Evolutionary conservation across 2,113 vertebrate species (phyloP).

Genomic region (Nyctereutes procyonoides): DNA sequence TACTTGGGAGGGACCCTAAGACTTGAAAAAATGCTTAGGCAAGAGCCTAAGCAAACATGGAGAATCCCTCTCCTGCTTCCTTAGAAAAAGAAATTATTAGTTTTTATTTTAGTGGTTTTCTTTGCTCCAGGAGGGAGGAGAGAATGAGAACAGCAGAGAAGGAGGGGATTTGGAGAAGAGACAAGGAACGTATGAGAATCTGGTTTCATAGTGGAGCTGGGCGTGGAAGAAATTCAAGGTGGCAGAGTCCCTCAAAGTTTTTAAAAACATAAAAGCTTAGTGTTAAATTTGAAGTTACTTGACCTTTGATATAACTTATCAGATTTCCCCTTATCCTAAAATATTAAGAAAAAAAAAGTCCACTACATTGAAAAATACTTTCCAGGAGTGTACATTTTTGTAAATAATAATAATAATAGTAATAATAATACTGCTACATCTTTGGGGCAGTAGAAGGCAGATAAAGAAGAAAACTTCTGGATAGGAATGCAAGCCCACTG

Average conservation of each 20-base stretch:
- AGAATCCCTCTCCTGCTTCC: background rate
- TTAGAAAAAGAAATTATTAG: background rate
- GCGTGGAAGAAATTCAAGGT: background rate
- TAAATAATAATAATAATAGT: no score
- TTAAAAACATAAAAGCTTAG: background rate
- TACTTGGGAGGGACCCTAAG: background rate
- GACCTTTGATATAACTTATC: background rate
- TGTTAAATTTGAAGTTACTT: background rate
- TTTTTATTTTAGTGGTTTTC: background rate
- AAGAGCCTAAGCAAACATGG: background rate
- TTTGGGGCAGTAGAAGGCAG: background rate
- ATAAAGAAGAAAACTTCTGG: background rate
- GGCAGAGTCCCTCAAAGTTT: background rate
- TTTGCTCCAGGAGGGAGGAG: background rate
- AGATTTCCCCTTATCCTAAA: background rate
- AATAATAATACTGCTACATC: background rate
- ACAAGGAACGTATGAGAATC: background rate
- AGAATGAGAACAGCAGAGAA: background rate
- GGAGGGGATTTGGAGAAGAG: background rate
- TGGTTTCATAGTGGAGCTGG: rapidly evolving
- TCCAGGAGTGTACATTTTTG: background rate
- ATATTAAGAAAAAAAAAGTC: background rate
- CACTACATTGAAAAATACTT: background rate
- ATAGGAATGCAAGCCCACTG: background rate
- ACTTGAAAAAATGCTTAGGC: background rate